Percentiles rank a stretch among this genome's conserved stretches.
These are phyloP conservation scores for Epinephelus awoara DNA, from an alignment of 2,797 vertebrate species.

Conservation along the genomic window DNA sequence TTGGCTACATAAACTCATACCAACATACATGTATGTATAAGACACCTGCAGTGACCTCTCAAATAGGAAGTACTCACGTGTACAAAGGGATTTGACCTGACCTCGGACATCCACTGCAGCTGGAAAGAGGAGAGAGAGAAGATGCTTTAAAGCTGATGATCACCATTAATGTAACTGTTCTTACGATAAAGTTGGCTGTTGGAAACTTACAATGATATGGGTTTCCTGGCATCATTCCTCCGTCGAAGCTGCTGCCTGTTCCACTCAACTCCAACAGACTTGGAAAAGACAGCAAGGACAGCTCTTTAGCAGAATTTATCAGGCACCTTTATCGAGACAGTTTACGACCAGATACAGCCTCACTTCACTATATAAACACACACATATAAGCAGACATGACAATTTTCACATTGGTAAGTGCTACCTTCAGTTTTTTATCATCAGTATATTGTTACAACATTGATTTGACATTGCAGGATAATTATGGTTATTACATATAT, in stretches of 20 bases:
- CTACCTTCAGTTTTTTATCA: not conserved
- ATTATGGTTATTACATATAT: not conserved
- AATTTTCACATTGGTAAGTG: not conserved
- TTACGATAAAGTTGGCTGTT: not conserved
- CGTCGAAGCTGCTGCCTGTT: constrained; percentile 81
- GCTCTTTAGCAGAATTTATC: constrained; percentile 5
- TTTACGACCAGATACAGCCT: not conserved
- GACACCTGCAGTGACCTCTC: not conserved
- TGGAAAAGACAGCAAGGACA: constrained; percentile 28
- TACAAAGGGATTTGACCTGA: constrained; percentile 84
- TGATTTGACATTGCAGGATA: not conserved
- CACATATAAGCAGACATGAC: constrained; percentile 2
- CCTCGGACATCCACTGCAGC: constrained; percentile 77
- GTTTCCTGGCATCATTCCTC: constrained; percentile 75
- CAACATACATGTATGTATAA: not conserved
- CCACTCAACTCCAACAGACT: constrained; percentile 83
- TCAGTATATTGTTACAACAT: not conserved
- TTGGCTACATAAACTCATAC: not conserved
- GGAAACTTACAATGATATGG: constrained; percentile 81
- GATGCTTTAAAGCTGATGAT: not conserved
- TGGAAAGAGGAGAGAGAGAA: constrained; percentile 49
- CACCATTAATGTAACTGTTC: not conserved
- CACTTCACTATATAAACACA: not conserved
- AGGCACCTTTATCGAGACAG: not conserved
- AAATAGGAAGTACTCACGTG: constrained; percentile 71